Evolutionary conservation across 2,113 vertebrate genomes (phyloP), one percentile per base, ranked within the genome.

Genomic region (Sphaerodactylus townsendi): DNA sequence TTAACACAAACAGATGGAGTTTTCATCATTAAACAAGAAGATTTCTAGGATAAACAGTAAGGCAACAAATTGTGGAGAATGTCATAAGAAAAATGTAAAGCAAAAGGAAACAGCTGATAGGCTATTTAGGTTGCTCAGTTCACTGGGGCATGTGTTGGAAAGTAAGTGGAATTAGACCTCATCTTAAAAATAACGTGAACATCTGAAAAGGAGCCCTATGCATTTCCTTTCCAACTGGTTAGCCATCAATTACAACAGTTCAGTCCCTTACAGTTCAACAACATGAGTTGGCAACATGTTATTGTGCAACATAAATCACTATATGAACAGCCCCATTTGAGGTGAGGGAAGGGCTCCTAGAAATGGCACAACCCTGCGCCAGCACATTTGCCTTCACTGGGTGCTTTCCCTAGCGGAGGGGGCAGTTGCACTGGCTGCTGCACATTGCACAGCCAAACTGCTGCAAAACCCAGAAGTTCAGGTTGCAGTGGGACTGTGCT

Each of bases 1-100:
- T 50, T 66, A 88, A 90, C 19, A 65, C 53, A 85, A 81, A 78
- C 10, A 77, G 23, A 44, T 46, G 48, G 23, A 28, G 21, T 50
- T 75, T 71, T 39, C 25, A 37, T 11, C 30, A 10, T 79, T 62
- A 78, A 78, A 53, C 41, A 59, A 59, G 21, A 11, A 50, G 23
- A 35, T 5, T 17, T 76, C 30, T 5, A 78, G n/a, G 13, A 19
- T 62, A 78, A 46, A 53, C 3, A 68, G 46, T 50, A 35, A 39
- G 11, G 33, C 23, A 37, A 59, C 10, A 72, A 41, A 44, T 66
- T 74, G 56, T 30, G 11, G 8, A 28, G 21, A 46, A 74, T 8
- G 53, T 35, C 66, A 68, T 33, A 68, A 33, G 14, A 35, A 62
- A 25, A 62, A 35, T 35, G 37, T 28, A 66, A 76, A 23, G 5